phyloP scores from a whole-genome alignment of 2,113 vertebrate genomes.

The Amphiprion ocellaris region DNA sequence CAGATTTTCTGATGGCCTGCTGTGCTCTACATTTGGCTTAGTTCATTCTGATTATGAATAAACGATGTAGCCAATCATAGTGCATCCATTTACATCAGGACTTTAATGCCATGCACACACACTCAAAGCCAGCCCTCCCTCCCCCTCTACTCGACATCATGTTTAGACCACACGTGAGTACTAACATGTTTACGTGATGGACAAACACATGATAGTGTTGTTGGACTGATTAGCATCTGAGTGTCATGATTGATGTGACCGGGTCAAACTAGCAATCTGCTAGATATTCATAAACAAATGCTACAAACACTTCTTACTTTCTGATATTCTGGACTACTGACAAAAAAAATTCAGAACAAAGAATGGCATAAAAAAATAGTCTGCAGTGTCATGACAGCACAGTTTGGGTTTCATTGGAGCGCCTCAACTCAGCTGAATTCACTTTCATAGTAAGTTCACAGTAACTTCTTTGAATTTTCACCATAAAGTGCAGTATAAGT shows the following conservation, averaged over 20 bases:
- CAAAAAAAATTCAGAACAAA: neutral
- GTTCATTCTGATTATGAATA: conserved; percentile 70
- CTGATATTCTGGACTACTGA: neutral
- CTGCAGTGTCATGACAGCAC: no score
- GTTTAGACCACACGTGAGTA: conserved; percentile 17
- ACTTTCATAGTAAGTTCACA: no score
- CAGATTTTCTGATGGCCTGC: conserved; percentile 57
- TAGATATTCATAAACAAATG: conserved; percentile 5
- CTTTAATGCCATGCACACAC: conserved; percentile 17
- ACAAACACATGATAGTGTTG: neutral
- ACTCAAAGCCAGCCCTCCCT: neutral
- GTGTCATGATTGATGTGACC: conserved; percentile 1
- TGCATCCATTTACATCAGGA: conserved; percentile 47
- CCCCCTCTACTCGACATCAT: neutral
- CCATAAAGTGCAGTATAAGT: no score
- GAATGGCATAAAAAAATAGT: neutral
- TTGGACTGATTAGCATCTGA: conserved; percentile 27
- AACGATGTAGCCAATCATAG: conserved; percentile 62
- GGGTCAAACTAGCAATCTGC: neutral
- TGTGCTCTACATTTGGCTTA: conserved; percentile 61
- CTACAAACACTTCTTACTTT: neutral
- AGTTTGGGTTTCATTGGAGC: no score
- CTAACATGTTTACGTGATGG: conserved; percentile 5
- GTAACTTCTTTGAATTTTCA: no score
- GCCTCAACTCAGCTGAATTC: no score